These are phyloP conservation scores for Holotrichia oblita DNA, from an alignment of 1,140 invertebrate genomes.

Conservation along the genomic window DNA sequence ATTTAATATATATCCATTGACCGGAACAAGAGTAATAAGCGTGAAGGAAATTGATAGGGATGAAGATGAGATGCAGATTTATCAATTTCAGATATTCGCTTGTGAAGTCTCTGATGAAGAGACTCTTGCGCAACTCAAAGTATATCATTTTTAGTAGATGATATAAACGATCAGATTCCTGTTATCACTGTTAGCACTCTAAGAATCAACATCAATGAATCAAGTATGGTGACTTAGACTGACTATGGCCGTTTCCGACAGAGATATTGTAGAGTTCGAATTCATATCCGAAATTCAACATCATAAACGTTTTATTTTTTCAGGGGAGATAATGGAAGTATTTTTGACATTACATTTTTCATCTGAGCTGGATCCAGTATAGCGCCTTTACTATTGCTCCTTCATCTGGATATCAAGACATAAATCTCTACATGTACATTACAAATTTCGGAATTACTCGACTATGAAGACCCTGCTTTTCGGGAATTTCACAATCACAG, in stretches of 20 bases:
- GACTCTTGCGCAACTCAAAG: constrained; percentile 5
- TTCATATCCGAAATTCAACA: background rate
- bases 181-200: background rate
- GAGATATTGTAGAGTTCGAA: constrained; percentile 25
- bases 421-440: background rate
- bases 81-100: constrained; percentile 20
- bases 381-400: constrained; percentile 36
- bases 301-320: background rate
- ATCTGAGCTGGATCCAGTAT: too few relatives aligned
- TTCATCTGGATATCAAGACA: constrained; percentile 32
- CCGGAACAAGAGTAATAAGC: background rate
- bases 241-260: background rate
- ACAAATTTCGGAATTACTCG: constrained; percentile 7
- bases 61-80: constrained; percentile 8
- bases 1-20: background rate
- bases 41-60: constrained; percentile 36
- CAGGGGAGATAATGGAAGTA: constrained; percentile 38
- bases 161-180: constrained; percentile 39
- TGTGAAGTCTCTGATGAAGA: constrained; percentile 37
- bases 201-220: constrained; percentile 13
- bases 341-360: too few relatives aligned
- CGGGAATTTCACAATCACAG: background rate
- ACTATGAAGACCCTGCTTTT: constrained; percentile 40
- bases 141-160: constrained; percentile 38
- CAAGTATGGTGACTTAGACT: background rate